Conservation (phyloP, 2,888 invertebrate genomes). For the Portevinia maculata region DNA sequence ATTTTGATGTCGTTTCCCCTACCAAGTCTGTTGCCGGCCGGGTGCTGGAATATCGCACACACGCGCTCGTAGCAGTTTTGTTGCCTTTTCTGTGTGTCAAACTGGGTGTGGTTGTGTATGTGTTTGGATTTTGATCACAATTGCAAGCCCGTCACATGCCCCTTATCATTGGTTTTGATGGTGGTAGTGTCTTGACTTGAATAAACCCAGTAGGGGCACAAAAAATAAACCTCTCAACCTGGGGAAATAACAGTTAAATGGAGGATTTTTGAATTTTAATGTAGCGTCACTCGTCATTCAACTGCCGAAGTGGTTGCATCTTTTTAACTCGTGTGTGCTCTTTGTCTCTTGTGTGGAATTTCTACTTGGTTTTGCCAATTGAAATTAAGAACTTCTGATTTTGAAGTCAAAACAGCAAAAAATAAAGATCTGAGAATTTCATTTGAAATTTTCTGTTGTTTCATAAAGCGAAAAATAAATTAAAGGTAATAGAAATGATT, state of each 20-base stretch:
- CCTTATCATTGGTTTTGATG: background rate
- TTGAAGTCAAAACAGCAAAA: constrained; percentile 44
- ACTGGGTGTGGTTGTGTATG: constrained; percentile 64
- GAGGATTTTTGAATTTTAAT: constrained; percentile 70
- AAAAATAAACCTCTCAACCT: constrained; percentile 20
- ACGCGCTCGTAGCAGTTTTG: constrained; percentile 26
- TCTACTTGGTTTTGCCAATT: constrained; percentile 48
- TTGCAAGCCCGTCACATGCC: constrained; percentile 1
- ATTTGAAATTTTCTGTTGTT: constrained; percentile 63
- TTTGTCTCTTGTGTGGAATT: constrained; percentile 25
- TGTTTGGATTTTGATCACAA: background rate
- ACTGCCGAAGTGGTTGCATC: constrained; percentile 75
- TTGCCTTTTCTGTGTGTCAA: constrained; percentile 47
- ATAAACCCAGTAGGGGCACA: constrained; percentile 47
- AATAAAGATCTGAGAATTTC: constrained; percentile 37
- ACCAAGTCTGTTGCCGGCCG: constrained; percentile 57
- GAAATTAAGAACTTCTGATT: constrained; percentile 50
- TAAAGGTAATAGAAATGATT: constrained; percentile 42
- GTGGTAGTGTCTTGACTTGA: constrained; percentile 45
- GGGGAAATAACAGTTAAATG: constrained; percentile 71
- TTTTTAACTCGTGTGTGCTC: constrained; percentile 27
- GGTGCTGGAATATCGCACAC: constrained; percentile 37
- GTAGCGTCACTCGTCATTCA: constrained; percentile 76
- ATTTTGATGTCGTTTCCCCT: constrained; percentile 54
- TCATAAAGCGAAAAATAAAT: constrained; percentile 30